Evolutionary conservation across 2,888 invertebrate species (phyloP), one percentile per base, ranked within the genome.

Genomic region (Scelioninae gen. 1): DNA sequence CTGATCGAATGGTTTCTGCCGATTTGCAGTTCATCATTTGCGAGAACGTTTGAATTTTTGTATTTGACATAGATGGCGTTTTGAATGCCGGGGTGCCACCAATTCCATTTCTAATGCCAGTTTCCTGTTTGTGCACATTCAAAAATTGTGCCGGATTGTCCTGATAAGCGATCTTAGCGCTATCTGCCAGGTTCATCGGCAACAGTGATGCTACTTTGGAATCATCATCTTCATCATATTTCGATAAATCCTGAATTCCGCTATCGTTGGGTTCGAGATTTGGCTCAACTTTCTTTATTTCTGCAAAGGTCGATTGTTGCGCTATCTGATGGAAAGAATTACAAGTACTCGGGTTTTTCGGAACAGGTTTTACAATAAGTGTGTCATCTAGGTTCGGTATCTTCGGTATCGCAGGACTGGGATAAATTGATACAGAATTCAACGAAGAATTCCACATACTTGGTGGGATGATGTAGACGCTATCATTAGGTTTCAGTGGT

Each of bases 351-450:
- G 62, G 23, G 0, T 6, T 69, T 38, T 65, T 76, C 5, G 81
- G 81, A 3, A 81, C 75, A 0, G 81, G 81, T 15, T 81, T 81
- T 0, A 75, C 65, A 1, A 81, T 71, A n/a, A 81, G 10, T 9
- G 13, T 49, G 0, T 58, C 34, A 5, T 65, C 45, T 3, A 51
- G 8, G 10, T 10, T 40, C 40, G 34, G 5, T 9, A 34, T 9
- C 34, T 5, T 7, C 34, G 3, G n/a, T n/a, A n/a, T n/a, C n/a
- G n/a, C n/a, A n/a, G n/a, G n/a, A n/a, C n/a, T n/a, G n/a, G n/a
- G n/a, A n/a, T n/a, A n/a, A n/a, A n/a, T n/a, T n/a, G n/a, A n/a
- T n/a, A n/a, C n/a, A n/a, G n/a, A n/a, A n/a, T n/a, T 15, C 45
- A 15, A 10, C 15, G 45, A 6, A 45, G 4, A 9, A 15, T 13